Evolutionary conservation across 2,113 vertebrate genomes (phyloP).

Genomic region (Vidua macroura): DNA sequence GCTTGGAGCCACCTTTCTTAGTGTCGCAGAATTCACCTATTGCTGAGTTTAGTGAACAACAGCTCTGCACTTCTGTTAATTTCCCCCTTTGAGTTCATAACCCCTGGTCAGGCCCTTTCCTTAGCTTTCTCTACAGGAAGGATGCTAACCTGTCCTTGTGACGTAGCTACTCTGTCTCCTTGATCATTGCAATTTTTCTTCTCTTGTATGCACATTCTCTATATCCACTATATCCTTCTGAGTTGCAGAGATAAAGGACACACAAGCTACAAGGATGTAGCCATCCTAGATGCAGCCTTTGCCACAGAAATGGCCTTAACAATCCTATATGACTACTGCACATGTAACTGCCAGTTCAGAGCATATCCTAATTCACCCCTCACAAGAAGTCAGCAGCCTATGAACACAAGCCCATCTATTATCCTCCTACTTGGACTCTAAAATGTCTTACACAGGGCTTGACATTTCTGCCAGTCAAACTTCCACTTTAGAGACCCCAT

Average conservation of each 20-base stretch:
- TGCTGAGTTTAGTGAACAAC: neutral
- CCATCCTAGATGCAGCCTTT: neutral
- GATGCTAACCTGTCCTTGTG: neutral
- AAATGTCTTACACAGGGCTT: neutral
- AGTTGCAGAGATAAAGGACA: neutral
- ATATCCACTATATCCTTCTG: neutral
- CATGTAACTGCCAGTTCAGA: neutral
- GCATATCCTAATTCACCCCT: neutral
- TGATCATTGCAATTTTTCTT: neutral
- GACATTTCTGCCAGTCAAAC: neutral
- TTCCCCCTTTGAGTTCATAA: neutral
- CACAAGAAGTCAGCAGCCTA: neutral
- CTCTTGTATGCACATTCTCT: neutral
- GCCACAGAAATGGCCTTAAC: neutral
- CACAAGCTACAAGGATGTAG: neutral
- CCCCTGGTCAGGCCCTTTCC: neutral
- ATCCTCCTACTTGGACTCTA: neutral
- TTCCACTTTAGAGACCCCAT: neutral
- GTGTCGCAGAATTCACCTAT: fast-evolving
- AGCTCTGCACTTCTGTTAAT: neutral
- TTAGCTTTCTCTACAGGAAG: neutral
- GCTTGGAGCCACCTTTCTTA: neutral
- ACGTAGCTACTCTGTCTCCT: neutral
- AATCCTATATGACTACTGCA: neutral
- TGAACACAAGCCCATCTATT: neutral